Percentiles rank a stretch among this genome's conserved stretches.
phyloP scores from a whole-genome alignment of 2,888 invertebrate species.

The Leucophenga maculata region DNA sequence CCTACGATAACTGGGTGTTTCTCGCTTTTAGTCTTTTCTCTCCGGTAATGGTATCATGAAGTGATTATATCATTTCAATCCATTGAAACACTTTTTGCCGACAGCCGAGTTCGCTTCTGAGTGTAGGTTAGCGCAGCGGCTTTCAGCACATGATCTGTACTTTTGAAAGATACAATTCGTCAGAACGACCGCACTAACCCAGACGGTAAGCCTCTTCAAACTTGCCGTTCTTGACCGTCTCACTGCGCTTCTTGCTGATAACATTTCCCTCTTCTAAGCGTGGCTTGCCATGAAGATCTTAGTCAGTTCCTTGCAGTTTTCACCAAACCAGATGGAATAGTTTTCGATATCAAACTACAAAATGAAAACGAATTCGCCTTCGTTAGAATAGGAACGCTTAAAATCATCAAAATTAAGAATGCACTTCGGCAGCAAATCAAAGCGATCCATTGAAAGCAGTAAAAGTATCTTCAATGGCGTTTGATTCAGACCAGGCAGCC shows the following conservation, averaged over 20 bases:
- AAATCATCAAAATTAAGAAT: conserved; percentile 97
- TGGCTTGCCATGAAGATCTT: conserved; percentile 99
- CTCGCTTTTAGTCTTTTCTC: too few relatives aligned
- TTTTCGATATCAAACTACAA: conserved; percentile 96
- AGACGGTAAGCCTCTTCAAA: too few relatives aligned
- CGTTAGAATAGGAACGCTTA: conserved; percentile 97
- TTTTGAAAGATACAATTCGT: too few relatives aligned
- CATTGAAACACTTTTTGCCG: too few relatives aligned
- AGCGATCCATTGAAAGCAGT: conserved; percentile 90
- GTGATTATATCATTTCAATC: too few relatives aligned
- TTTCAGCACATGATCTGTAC: too few relatives aligned
- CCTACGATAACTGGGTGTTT: too few relatives aligned
- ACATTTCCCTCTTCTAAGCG: conserved; percentile 97
- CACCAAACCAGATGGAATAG: conserved; percentile 97
- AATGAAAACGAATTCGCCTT: conserved; percentile 92
- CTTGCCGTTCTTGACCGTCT: too few relatives aligned
- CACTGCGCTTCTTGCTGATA: conserved; percentile 98
- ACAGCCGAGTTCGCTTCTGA: too few relatives aligned
- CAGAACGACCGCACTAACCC: too few relatives aligned
- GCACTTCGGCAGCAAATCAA: conserved; percentile 90
- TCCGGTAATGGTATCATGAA: too few relatives aligned
- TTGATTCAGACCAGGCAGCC: conserved; percentile 75
- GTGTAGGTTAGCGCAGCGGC: too few relatives aligned
- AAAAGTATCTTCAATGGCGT: conserved; percentile 79
- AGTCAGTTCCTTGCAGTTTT: conserved; percentile 92